phyloP scores from a whole-genome alignment of 23 tunicate species.

The Trididemnum miniatum region DNA sequence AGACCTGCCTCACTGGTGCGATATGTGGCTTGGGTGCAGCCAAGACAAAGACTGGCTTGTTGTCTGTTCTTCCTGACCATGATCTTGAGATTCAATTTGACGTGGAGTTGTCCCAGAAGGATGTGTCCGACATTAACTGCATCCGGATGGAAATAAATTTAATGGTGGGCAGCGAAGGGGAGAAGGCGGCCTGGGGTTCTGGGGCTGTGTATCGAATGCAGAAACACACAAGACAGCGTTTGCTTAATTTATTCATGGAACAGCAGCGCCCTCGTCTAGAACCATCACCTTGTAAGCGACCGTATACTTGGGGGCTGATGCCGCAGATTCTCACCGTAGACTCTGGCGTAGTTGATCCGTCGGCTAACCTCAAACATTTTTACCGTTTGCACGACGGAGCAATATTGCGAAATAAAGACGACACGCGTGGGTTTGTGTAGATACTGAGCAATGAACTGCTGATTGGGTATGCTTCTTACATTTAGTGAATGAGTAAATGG shows the following conservation, averaged over 20 bases:
- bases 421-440: background rate
- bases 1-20: conserved; percentile 64
- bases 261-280: conserved; percentile 6
- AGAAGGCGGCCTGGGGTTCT: conserved; percentile 42
- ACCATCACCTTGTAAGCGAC: conserved; percentile 19
- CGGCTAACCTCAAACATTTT: conserved; percentile 58
- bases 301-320: conserved; percentile 51
- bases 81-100: conserved; percentile 75
- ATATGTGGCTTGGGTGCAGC: conserved; percentile 78
- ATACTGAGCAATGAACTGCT: too few species aligned
- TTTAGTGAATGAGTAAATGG: too few species aligned
- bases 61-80: conserved; percentile 75
- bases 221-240: conserved; percentile 33
- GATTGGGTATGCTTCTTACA: too few species aligned
- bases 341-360: conserved; percentile 33
- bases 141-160: conserved; percentile 72
- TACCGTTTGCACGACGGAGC: conserved; percentile 68
- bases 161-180: conserved; percentile 52
- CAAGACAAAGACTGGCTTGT: conserved; percentile 22
- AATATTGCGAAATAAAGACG: background rate
- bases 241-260: conserved; percentile 14
- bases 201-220: conserved; percentile 49
- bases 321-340: conserved; percentile 7
- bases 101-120: conserved; percentile 37
- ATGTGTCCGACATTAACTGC: conserved; percentile 55